Evolutionary conservation across 2,797 vertebrate genomes (phyloP).

Genomic region (Protosalanx chinensis): DNA sequence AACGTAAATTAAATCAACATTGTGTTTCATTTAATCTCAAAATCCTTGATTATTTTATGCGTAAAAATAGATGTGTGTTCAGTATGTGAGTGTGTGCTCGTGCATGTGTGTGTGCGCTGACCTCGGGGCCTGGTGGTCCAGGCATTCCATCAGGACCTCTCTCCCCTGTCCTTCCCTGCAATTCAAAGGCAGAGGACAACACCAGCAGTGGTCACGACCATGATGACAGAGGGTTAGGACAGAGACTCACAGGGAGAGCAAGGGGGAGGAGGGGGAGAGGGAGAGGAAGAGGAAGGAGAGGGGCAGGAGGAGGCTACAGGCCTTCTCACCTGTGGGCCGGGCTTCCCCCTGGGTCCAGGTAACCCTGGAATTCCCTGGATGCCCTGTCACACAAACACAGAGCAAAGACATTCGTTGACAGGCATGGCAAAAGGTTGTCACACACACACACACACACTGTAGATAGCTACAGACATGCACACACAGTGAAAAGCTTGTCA

Average conservation of each 20-base stretch:
- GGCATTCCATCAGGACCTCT: conserved; percentile 83
- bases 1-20: background rate
- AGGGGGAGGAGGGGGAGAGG: no score
- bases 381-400: conserved; percentile 75
- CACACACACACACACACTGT: background rate
- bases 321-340: conserved; percentile 83
- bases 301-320: background rate
- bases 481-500: conserved; percentile 8
- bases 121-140: conserved; percentile 90
- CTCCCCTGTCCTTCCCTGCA: conserved; percentile 87
- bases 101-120: conserved; percentile 53
- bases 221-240: no score
- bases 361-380: conserved; percentile 85
- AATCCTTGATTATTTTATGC: background rate
- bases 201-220: no score
- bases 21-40: no score
- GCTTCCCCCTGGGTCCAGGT: conserved; percentile 84
- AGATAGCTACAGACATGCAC: conserved; percentile 28
- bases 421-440: background rate
- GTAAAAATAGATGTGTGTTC: background rate
- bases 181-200: background rate
- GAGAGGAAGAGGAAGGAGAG: no score
- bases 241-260: no score
- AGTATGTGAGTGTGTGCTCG: background rate
- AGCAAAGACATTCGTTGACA: background rate